phyloP scores from a whole-genome alignment of 1,140 invertebrate species.

The Nasonia giraulti region DNA sequence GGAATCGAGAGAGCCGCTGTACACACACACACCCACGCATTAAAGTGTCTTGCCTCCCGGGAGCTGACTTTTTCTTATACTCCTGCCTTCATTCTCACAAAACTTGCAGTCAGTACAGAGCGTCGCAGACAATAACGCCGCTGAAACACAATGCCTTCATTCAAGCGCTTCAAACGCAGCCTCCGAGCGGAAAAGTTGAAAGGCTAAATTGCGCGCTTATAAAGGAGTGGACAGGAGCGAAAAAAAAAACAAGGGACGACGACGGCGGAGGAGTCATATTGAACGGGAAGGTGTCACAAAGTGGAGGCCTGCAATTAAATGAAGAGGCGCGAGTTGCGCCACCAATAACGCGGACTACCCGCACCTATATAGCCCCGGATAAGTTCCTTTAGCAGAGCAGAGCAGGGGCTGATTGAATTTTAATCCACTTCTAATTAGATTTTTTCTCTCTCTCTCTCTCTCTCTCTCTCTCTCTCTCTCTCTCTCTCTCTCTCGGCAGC shows the following conservation, averaged over 20 bases:
- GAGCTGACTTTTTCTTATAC: neutral
- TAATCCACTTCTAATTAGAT: slow-evolving; percentile 71
- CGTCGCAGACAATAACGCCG: too few species aligned
- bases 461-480: too few species aligned
- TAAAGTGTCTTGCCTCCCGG: neutral
- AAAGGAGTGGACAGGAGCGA: too few species aligned
- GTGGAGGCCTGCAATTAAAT: slow-evolving; percentile 62
- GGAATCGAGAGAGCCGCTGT: neutral
- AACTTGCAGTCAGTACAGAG: too few species aligned
- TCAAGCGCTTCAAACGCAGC: too few species aligned
- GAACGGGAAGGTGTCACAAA: slow-evolving; percentile 19
- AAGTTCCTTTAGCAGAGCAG: slow-evolving; percentile 60
- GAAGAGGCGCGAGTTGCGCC: slow-evolving; percentile 60
- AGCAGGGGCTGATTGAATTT: slow-evolving; percentile 66
- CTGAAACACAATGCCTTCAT: neutral
- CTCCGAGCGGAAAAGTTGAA: neutral
- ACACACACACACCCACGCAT: neutral
- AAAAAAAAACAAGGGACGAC: neutral
- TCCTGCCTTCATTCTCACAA: neutral
- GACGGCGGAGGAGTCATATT: neutral
- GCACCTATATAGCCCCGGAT: slow-evolving; percentile 43
- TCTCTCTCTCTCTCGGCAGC: too few species aligned
- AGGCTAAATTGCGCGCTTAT: neutral
- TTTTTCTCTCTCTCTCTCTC: too few species aligned
- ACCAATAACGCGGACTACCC: slow-evolving; percentile 55